Evolutionary conservation across 2,888 invertebrate genomes (phyloP).

Genomic region (Steinernema carpocapsae): DNA sequence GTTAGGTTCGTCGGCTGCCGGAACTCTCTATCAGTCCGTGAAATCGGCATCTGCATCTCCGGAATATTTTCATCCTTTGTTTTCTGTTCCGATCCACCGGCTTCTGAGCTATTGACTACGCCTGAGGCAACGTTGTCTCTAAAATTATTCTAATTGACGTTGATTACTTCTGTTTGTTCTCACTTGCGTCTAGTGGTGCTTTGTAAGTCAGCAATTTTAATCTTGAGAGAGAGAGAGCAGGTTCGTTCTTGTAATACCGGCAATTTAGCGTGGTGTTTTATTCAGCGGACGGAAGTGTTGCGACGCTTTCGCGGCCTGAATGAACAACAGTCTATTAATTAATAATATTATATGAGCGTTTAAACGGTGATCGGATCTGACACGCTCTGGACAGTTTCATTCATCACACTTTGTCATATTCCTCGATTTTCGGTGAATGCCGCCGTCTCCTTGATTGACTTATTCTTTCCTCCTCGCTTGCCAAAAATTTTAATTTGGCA

Average conservation of each 20-base stretch:
- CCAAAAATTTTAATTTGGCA: not conserved
- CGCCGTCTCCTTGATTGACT: not conserved
- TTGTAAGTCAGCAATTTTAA: constrained; percentile 19
- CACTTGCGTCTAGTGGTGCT: constrained; percentile 22
- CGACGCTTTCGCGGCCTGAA: not conserved
- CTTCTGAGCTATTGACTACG: constrained; percentile 5
- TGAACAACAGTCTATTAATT: constrained; percentile 13
- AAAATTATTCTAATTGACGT: constrained; percentile 34
- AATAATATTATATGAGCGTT: not conserved
- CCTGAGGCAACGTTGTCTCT: constrained; percentile 20
- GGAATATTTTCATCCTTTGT: not conserved
- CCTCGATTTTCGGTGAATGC: not conserved
- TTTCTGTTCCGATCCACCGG: not conserved
- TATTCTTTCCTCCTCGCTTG: not conserved
- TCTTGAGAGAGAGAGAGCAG: constrained; percentile 8
- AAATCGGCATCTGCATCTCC: not conserved
- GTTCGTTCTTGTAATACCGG: constrained; percentile 7
- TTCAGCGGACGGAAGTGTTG: constrained; percentile 18
- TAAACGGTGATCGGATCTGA: not conserved
- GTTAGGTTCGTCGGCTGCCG: constrained; percentile 2
- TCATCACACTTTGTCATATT: constrained; percentile 16
- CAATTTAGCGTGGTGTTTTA: constrained; percentile 12
- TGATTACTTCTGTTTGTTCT: constrained; percentile 25
- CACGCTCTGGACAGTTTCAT: constrained; percentile 4
- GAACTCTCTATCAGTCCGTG: not conserved